Conservation (phyloP, 2,113 vertebrate species). For the Oryzias melastigma region DNA sequence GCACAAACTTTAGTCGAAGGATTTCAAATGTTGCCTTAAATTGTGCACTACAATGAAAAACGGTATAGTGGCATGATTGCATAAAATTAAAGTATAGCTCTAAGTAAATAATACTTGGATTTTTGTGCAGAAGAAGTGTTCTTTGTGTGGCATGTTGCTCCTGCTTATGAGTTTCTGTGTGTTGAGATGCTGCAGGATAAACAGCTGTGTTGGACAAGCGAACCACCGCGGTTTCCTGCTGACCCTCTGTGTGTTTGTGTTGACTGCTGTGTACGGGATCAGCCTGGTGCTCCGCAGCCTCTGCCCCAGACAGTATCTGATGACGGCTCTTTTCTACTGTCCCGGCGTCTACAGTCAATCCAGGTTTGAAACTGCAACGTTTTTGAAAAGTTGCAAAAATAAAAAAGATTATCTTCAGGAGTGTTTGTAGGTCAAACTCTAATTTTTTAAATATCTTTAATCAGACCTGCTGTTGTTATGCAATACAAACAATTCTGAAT, state of each 20-base stretch:
- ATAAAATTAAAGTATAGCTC: no score
- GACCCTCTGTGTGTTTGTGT: constrained; percentile 86
- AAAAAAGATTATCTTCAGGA: no score
- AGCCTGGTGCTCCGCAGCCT: constrained; percentile 85
- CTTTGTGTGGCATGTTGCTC: no score
- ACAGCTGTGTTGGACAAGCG: constrained; percentile 94
- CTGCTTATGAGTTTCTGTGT: constrained; percentile 20
- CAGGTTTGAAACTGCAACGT: constrained; percentile 75
- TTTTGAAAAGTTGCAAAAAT: neutral
- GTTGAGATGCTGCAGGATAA: constrained; percentile 84
- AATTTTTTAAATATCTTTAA: no score
- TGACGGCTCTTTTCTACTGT: constrained; percentile 91
- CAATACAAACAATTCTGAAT: neutral
- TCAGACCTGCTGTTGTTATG: neutral
- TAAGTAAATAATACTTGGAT: no score
- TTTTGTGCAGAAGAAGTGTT: no score
- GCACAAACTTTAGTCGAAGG: no score
- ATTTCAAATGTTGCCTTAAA: no score
- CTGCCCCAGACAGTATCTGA: constrained; percentile 79
- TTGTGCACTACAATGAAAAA: no score
- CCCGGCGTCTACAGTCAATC: constrained; percentile 88
- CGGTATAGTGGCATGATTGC: no score
- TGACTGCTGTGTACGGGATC: constrained; percentile 93
- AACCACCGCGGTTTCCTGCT: constrained; percentile 94
- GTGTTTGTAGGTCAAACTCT: no score